Conservation (phyloP, 2,797 vertebrate species). For the Chrosomus eos region DNA sequence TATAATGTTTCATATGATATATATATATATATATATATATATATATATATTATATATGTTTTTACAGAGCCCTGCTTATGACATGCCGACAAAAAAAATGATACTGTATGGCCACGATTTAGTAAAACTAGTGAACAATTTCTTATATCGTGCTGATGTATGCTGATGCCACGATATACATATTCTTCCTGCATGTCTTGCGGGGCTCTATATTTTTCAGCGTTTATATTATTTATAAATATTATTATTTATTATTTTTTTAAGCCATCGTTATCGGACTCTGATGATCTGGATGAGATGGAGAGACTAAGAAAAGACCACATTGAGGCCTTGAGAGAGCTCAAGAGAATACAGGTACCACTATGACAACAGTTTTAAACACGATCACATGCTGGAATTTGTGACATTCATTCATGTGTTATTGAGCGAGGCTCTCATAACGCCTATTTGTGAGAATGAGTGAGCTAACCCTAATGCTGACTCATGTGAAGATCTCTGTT, state of each 20-base stretch:
- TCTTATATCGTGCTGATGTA: background rate
- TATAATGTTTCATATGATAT: background rate
- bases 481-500: constrained; percentile 33
- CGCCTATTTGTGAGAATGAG: constrained; percentile 29
- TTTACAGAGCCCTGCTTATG: too few species aligned
- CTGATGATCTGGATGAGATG: constrained; percentile 80
- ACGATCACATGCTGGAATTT: constrained; percentile 2
- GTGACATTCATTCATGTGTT: constrained; percentile 32
- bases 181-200: background rate
- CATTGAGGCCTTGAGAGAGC: constrained; percentile 83
- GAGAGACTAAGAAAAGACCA: constrained; percentile 84
- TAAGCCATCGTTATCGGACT: constrained; percentile 78
- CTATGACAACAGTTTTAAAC: background rate
- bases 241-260: constrained; percentile 20
- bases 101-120: background rate
- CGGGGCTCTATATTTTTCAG: background rate
- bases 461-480: constrained; percentile 21
- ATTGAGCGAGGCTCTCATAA: constrained; percentile 10
- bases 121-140: background rate
- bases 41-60: too few species aligned
- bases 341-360: constrained; percentile 86
- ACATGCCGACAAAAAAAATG: too few species aligned
- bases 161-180: background rate
- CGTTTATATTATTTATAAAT: background rate
- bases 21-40: too few species aligned